A percentile compares a stretch with the other conserved stretches of the same genome.
phyloP scores from a whole-genome alignment of 2,888 invertebrate species.

The Chrysodeixis includens region DNA sequence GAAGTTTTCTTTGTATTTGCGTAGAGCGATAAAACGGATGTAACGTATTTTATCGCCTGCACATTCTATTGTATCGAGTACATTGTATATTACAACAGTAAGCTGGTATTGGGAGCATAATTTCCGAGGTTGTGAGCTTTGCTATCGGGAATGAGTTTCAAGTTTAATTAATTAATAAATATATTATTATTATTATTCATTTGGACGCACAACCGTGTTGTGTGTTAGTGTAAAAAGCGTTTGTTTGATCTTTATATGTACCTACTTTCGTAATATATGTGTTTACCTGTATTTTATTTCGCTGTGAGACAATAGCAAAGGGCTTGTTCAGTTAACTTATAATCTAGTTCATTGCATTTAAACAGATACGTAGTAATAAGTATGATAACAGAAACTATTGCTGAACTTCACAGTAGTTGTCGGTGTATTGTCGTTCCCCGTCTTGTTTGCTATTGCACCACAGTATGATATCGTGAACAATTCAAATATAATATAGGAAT shows the following conservation, averaged over 20 bases:
- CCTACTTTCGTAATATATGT: slow-evolving; percentile 78
- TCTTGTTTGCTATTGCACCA: slow-evolving; percentile 83
- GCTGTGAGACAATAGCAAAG: slow-evolving; percentile 86
- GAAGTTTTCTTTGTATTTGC: slow-evolving; percentile 60
- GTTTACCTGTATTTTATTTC: slow-evolving; percentile 78
- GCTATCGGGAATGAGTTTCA: slow-evolving; percentile 87
- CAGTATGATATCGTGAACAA: slow-evolving; percentile 75
- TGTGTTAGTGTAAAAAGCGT: slow-evolving; percentile 84
- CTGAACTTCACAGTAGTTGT: slow-evolving; percentile 74
- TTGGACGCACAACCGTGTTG: slow-evolving; percentile 85
- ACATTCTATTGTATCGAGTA: slow-evolving; percentile 69
- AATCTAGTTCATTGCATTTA: slow-evolving; percentile 84
- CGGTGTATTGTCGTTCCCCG: slow-evolving; percentile 57
- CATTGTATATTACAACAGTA: slow-evolving; percentile 80
- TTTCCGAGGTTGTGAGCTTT: slow-evolving; percentile 89
- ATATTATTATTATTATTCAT: slow-evolving; percentile 77
- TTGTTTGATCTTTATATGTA: slow-evolving; percentile 86
- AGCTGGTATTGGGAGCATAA: slow-evolving; percentile 89
- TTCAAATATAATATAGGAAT: slow-evolving; percentile 83
- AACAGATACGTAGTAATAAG: slow-evolving; percentile 82
- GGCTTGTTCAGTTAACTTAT: slow-evolving; percentile 71
- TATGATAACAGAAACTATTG: slow-evolving; percentile 68
- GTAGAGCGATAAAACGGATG: slow-evolving; percentile 52
- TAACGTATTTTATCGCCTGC: slow-evolving; percentile 69
- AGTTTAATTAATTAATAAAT: slow-evolving; percentile 71